These are phyloP conservation scores for Leptonema lineaticorne DNA, from an alignment of 1,140 invertebrate species.

Conservation along the genomic window DNA sequence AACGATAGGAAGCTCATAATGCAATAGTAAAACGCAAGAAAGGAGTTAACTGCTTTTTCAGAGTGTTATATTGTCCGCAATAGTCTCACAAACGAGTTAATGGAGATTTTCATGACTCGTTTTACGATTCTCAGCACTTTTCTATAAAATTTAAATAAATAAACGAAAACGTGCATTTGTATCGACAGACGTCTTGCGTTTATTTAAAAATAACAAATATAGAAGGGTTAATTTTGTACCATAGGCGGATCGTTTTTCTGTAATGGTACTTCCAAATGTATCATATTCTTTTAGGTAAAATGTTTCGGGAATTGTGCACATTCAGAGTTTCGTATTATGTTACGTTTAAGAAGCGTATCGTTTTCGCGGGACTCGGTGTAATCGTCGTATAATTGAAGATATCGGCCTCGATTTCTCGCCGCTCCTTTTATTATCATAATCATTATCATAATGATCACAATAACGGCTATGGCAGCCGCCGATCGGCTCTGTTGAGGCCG, in stretches of 20 bases:
- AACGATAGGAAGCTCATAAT: constrained; percentile 1
- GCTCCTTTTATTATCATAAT: constrained; percentile 31
- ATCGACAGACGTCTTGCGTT: no score
- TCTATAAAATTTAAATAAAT: constrained; percentile 41
- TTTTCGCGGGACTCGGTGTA: constrained; percentile 4
- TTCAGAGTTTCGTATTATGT: no score
- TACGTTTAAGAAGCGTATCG: background rate
- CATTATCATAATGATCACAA: constrained; percentile 33
- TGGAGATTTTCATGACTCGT: constrained; percentile 33
- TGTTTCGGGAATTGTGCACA: no score
- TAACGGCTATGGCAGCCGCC: background rate
- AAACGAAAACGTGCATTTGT: constrained; percentile 26
- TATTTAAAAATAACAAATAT: no score
- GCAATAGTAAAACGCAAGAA: constrained; percentile 21
- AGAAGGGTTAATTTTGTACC: no score
- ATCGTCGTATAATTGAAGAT: constrained; percentile 36
- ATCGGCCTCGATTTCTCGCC: constrained; percentile 23
- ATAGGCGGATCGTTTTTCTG: no score
- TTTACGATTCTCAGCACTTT: constrained; percentile 34
- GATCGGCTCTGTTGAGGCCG: constrained; percentile 2
- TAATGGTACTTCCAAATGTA: no score
- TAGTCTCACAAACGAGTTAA: constrained; percentile 17
- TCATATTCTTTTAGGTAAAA: no score
- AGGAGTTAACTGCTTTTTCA: constrained; percentile 20
- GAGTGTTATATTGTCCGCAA: background rate